A percentile compares a stretch with the other conserved stretches of the same genome.
These are phyloP conservation scores for Gymnarchus niloticus DNA, from an alignment of 2,113 vertebrate genomes.

Conservation along the genomic window DNA sequence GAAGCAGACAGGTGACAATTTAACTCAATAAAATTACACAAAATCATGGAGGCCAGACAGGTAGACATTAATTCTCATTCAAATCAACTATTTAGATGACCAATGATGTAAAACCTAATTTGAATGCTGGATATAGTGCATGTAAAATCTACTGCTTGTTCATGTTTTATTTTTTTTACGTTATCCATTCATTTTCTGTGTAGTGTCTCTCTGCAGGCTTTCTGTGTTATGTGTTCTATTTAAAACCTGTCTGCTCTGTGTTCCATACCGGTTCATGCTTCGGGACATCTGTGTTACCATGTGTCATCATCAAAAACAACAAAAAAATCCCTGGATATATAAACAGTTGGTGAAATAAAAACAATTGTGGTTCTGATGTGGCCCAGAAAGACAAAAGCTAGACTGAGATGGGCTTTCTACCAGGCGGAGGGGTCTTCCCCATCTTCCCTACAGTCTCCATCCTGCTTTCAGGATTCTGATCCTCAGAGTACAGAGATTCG, in stretches of 20 bases:
- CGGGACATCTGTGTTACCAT: neutral
- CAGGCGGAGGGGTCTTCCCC: constrained; percentile 50
- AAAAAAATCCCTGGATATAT: neutral
- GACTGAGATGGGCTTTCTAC: constrained; percentile 36
- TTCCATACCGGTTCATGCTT: too few relatives aligned
- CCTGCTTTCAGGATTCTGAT: constrained; percentile 31
- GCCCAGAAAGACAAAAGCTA: neutral
- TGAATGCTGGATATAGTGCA: neutral
- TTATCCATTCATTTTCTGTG: neutral
- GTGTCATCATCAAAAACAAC: neutral
- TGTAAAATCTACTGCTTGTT: neutral
- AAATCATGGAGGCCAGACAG: neutral
- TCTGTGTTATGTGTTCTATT: neutral
- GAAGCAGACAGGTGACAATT: neutral
- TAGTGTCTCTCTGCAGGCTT: neutral
- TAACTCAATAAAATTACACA: neutral
- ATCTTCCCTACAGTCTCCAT: constrained; percentile 54
- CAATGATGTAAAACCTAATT: neutral
- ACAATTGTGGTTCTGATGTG: neutral
- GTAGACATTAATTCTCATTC: neutral
- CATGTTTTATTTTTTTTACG: neutral
- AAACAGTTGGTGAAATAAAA: neutral
- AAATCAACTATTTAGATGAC: neutral
- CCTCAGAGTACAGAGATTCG: constrained; percentile 43
- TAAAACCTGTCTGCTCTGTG: neutral